phyloP scores from a whole-genome alignment of 2,113 vertebrate species.

The Lepus americanus region DNA sequence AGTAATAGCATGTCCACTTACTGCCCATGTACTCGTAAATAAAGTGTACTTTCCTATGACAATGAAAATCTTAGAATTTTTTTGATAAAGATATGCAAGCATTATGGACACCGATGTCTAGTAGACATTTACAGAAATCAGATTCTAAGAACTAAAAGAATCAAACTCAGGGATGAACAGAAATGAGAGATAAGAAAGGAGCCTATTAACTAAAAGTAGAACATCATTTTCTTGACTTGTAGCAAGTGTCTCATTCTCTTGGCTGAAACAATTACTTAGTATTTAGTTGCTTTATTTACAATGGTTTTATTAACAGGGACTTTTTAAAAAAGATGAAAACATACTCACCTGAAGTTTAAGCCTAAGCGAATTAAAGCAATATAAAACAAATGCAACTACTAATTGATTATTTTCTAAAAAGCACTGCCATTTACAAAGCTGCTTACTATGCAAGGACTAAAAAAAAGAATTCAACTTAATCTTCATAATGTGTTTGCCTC shows the following conservation, averaged over 20 bases:
- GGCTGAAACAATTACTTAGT: not conserved
- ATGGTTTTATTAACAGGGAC: not conserved
- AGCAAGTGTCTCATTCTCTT: slow-evolving; percentile 44
- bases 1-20: not conserved
- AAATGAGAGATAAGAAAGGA: not conserved
- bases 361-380: slow-evolving; percentile 75
- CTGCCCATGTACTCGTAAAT: not conserved
- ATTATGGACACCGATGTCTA: not conserved
- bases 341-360: slow-evolving; percentile 69
- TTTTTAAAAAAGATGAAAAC: not conserved
- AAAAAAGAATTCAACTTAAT: slow-evolving; percentile 86
- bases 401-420: slow-evolving; percentile 78
- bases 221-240: not conserved
- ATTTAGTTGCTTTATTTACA: not conserved
- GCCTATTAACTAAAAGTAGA: not conserved
- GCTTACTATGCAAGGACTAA: slow-evolving; percentile 78
- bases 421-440: slow-evolving; percentile 79
- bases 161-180: not conserved
- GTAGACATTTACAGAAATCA: not conserved
- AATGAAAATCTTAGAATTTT: not conserved
- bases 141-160: not conserved
- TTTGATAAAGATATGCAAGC: slow-evolving; percentile 1
- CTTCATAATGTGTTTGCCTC: not conserved
- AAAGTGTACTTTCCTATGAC: not conserved
- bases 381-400: not conserved